Evolutionary conservation across 2,888 invertebrate species (phyloP), one percentile per base, ranked within the genome.

Genomic region (Trissolcus brochymenae): DNA sequence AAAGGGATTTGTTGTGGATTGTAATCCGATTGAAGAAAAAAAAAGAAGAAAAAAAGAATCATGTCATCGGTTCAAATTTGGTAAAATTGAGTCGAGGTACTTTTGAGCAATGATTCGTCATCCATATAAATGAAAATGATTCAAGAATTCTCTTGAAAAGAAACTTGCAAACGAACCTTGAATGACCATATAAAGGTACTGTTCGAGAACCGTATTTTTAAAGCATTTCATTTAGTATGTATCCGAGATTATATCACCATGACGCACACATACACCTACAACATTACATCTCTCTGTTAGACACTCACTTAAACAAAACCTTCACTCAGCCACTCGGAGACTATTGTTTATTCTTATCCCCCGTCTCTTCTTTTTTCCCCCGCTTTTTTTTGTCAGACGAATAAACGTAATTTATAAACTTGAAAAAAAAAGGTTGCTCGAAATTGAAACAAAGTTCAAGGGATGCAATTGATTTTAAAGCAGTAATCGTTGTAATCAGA

Each of bases 161-260:
- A 74, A 68, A 79, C 72, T 77, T 64, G 19, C 55, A 68, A 66
- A 66, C 60, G 68, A 68, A 61, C 79, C 79, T 77, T 77, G 77
- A 56, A 59, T 67, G 67, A 59, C 74, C 79, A 74, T 77, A 74
- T 71, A 76, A 79, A 79, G 79, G 67, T 73, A 64, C 74, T 66
- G 54, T 61, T 53, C 59, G 50, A 57, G 71, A 70, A 70, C 77
- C 60, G 67, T 77, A 73, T 64, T 73, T 76, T 73, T 72, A 78
- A 76, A 67, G 57, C 73, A 79, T 75, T 74, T 78, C 74, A 72
- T 80, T 79, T 76, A 73, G 67, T 60, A 78, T 80, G 75, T 76
- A 79, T 75, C 71, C 68, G 17, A 55, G 67, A 50, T 56, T 62
- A 54, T 79, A 81, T 80, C 79, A 76, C 79, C 72, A 64, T 76